Evolutionary conservation across 2,888 invertebrate species (phyloP).

Genomic region (Eumacrocentrus americanus): DNA sequence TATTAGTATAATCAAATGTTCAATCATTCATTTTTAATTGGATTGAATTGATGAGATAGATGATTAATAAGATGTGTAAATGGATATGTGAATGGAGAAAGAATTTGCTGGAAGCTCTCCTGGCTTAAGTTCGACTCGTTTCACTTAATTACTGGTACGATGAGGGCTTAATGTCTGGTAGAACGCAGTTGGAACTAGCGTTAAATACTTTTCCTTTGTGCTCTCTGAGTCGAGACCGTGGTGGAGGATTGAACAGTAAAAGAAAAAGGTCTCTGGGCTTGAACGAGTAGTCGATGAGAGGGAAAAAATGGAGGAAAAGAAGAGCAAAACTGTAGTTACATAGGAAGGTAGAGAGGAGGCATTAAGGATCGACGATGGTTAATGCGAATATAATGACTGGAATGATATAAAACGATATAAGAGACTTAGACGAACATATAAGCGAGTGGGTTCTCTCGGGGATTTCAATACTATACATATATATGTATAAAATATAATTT

Average conservation of each 20-base stretch:
- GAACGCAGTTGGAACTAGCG: background rate
- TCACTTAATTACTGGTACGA: background rate
- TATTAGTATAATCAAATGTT: too few relatives aligned
- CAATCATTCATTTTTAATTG: too few relatives aligned
- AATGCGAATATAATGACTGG: constrained; percentile 34
- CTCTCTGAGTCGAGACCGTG: background rate
- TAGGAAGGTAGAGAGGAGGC: constrained; percentile 10
- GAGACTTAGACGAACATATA: background rate
- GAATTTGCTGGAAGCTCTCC: background rate
- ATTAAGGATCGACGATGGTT: constrained; percentile 23
- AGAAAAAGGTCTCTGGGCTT: background rate
- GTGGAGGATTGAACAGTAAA: background rate
- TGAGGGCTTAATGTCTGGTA: background rate
- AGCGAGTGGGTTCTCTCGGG: background rate
- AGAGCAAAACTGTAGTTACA: background rate
- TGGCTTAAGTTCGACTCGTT: background rate
- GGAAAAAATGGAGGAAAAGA: background rate
- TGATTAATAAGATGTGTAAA: too few relatives aligned
- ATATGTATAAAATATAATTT: too few relatives aligned
- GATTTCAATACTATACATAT: background rate
- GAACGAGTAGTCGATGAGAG: background rate
- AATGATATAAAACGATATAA: constrained; percentile 15
- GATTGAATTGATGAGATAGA: too few relatives aligned
- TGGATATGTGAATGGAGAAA: background rate
- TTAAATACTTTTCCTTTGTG: background rate